phyloP scores from a whole-genome alignment of 2,888 invertebrate species.

The Ochropleura leucogaster region DNA sequence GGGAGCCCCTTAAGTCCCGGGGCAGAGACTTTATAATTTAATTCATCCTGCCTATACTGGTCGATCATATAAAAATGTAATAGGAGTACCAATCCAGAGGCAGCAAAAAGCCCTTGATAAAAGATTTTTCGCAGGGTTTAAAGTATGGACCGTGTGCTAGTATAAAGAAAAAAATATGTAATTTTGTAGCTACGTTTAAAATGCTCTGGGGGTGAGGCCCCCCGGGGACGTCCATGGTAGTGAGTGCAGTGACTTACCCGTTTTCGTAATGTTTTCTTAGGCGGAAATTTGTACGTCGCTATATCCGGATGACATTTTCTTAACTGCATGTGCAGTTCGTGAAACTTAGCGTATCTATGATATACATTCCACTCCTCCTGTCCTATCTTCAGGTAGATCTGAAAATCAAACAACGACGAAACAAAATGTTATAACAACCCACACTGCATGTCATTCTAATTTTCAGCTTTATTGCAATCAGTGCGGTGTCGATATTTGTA shows the following conservation, averaged over 20 bases:
- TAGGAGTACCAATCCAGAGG: too few species aligned
- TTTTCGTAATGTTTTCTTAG: conserved; percentile 98
- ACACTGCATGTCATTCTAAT: neutral
- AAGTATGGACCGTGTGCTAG: too few species aligned
- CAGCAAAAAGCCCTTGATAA: too few species aligned
- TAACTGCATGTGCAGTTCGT: conserved; percentile 95
- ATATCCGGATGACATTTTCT: conserved; percentile 96
- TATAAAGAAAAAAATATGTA: too few species aligned
- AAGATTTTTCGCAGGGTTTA: too few species aligned
- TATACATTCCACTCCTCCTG: conserved; percentile 99
- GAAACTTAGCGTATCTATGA: conserved; percentile 97
- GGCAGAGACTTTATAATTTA: too few species aligned
- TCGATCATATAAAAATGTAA: too few species aligned
- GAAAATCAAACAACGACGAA: conserved; percentile 61
- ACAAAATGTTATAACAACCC: neutral
- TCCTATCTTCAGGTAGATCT: conserved; percentile 95
- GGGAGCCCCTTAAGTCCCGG: too few species aligned
- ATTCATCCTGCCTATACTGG: too few species aligned
- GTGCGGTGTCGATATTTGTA: neutral
- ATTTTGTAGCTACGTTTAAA: too few species aligned
- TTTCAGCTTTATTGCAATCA: neutral
- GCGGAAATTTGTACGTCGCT: conserved; percentile 97
- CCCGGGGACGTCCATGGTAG: neutral
- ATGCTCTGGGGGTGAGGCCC: too few species aligned
- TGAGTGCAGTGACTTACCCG: conserved; percentile 91